Percentiles rank a stretch among this genome's conserved stretches.
Conservation (phyloP, 2,888 invertebrate genomes). For the Eupithecia subumbrata region DNA sequence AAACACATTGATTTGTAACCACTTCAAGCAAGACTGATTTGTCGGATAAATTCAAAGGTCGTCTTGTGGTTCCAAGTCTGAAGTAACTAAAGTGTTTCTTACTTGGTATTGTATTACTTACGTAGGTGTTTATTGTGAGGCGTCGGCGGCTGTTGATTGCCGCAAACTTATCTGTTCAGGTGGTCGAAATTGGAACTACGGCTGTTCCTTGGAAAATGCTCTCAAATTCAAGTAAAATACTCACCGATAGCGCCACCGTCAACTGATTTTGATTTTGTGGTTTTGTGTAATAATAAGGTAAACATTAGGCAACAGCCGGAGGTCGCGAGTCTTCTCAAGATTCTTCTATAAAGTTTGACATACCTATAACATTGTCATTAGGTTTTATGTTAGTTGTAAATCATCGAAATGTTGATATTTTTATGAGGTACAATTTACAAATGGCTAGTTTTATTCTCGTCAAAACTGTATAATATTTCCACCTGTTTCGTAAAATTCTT, state of each 20-base stretch:
- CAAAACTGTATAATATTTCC: not conserved
- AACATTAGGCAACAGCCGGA: constrained; percentile 73
- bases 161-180: constrained; percentile 9
- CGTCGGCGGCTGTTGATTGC: constrained; percentile 61
- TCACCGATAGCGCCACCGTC: not conserved
- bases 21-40: constrained; percentile 49
- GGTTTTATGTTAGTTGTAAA: constrained; percentile 11
- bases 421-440: constrained; percentile 11
- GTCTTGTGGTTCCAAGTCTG: constrained; percentile 45
- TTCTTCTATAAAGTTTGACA: constrained; percentile 43
- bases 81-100: constrained; percentile 54
- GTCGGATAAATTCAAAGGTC: constrained; percentile 60
- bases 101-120: constrained; percentile 58
- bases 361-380: constrained; percentile 7
- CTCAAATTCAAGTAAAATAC: not conserved
- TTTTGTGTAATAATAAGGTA: constrained; percentile 42
- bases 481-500: not conserved
- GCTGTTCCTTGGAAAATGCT: not conserved
- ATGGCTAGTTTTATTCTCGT: not conserved
- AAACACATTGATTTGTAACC: constrained; percentile 50
- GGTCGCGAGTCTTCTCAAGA: constrained; percentile 60
- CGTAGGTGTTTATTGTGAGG: constrained; percentile 68
- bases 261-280: not conserved
- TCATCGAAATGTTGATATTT: constrained; percentile 13
- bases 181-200: constrained; percentile 4